phyloP scores from a whole-genome alignment of 2,113 vertebrate genomes.

The Empidonax traillii region DNA sequence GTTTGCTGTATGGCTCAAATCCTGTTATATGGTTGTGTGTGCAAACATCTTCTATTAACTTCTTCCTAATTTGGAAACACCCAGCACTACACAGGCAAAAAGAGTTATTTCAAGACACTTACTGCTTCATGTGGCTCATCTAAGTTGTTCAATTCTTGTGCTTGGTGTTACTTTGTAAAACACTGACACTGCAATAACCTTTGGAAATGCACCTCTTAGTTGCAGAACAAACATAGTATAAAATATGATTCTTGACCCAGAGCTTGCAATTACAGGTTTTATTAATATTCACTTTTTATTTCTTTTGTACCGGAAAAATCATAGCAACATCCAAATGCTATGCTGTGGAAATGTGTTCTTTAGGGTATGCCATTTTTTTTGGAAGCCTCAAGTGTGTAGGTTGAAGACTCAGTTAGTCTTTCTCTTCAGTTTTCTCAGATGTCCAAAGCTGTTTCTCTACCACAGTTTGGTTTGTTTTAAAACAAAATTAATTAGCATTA shows the following conservation, averaged over 20 bases:
- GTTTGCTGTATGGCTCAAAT: not conserved
- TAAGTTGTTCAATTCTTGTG: not conserved
- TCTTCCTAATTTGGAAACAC: not conserved
- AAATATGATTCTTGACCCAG: not conserved
- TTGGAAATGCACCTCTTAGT: not conserved
- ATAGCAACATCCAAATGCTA: not conserved
- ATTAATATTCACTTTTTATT: not conserved
- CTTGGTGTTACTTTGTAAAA: not conserved
- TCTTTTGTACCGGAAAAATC: not conserved
- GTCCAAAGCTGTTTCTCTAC: not conserved
- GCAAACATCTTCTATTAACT: not conserved
- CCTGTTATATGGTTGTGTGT: not conserved
- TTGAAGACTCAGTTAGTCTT: not conserved
- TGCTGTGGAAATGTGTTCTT: not conserved
- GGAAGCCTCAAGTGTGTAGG: not conserved
- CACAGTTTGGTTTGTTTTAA: not conserved
- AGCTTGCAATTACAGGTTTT: not conserved
- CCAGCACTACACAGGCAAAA: not conserved
- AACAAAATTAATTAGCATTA: not conserved
- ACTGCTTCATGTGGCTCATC: not conserved
- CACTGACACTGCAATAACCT: not conserved
- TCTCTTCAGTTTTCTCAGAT: not conserved
- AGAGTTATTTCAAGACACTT: not conserved
- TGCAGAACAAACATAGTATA: not conserved
- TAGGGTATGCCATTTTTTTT: not conserved